These are phyloP conservation scores for Hymenopus coronatus DNA, from an alignment of 2,888 invertebrate genomes.

Conservation along the genomic window DNA sequence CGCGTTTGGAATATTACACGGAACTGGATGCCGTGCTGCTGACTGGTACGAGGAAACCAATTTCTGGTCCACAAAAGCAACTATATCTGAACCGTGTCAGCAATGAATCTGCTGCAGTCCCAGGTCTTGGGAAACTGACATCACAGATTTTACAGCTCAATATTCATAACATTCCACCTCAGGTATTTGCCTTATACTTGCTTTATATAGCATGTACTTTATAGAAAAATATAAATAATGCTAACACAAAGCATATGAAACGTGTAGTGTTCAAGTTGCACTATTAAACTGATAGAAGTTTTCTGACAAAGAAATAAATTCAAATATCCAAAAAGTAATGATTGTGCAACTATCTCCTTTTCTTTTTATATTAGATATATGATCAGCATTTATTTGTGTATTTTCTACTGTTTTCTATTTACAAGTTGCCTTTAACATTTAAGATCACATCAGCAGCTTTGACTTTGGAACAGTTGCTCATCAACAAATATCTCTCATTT, in stretches of 20 bases:
- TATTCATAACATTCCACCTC: slow-evolving; percentile 36
- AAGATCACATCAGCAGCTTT: no score
- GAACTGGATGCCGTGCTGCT: slow-evolving; percentile 83
- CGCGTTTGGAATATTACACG: slow-evolving; percentile 76
- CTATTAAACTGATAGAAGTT: neutral
- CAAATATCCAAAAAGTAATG: no score
- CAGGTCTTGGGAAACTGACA: slow-evolving; percentile 30
- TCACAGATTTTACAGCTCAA: slow-evolving; percentile 36
- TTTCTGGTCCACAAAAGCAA: slow-evolving; percentile 28
- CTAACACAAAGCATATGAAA: neutral
- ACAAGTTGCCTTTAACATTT: no score
- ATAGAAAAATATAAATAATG: neutral
- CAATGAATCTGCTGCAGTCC: neutral
- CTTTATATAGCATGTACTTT: neutral
- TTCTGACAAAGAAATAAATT: neutral
- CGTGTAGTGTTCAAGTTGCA: neutral
- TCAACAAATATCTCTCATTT: no score
- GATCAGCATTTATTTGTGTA: no score
- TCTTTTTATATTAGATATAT: no score
- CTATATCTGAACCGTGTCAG: neutral
- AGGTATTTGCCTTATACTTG: slow-evolving; percentile 22
- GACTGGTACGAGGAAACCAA: slow-evolving; percentile 60
- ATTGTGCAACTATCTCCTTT: no score
- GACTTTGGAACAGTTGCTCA: no score
- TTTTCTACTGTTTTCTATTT: no score